Evolutionary conservation across 2,888 invertebrate genomes (phyloP).

Genomic region (Zeuzera pyrina): DNA sequence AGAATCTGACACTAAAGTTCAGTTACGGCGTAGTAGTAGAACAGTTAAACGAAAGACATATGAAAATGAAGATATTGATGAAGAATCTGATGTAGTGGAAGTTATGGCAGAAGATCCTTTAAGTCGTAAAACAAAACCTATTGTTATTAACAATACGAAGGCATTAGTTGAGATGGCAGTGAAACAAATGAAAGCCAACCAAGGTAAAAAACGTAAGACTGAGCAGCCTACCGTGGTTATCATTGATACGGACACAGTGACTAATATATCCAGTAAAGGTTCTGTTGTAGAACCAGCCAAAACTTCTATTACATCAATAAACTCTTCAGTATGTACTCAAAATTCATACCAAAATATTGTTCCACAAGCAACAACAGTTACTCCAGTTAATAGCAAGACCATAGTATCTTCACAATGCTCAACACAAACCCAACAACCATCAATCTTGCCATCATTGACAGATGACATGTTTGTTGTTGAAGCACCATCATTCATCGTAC

Average conservation of each 20-base stretch:
- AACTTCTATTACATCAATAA: conserved; percentile 32
- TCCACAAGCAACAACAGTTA: conserved; percentile 53
- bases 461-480: conserved; percentile 95
- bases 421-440: conserved; percentile 66
- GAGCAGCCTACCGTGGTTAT: conserved; percentile 84
- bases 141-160: conserved; percentile 82
- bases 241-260: conserved; percentile 84
- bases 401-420: conserved; percentile 30
- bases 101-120: conserved; percentile 74
- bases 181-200: conserved; percentile 45
- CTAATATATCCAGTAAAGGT: conserved; percentile 77
- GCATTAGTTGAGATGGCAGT: conserved; percentile 79
- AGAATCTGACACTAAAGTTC: conserved; percentile 22
- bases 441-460: conserved; percentile 85
- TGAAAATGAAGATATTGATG: conserved; percentile 61
- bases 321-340: conserved; percentile 72
- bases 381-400: conserved; percentile 39
- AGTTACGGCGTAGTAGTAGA: conserved; percentile 45
- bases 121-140: conserved; percentile 38
- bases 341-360: conserved; percentile 74
- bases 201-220: conserved; percentile 64
- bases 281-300: conserved; percentile 64
- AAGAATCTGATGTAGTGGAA: conserved; percentile 78
- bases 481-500: conserved; percentile 94
- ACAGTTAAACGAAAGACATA: conserved; percentile 69